Conservation (phyloP, 2,113 vertebrate genomes). For the Hyla sarda region DNA sequence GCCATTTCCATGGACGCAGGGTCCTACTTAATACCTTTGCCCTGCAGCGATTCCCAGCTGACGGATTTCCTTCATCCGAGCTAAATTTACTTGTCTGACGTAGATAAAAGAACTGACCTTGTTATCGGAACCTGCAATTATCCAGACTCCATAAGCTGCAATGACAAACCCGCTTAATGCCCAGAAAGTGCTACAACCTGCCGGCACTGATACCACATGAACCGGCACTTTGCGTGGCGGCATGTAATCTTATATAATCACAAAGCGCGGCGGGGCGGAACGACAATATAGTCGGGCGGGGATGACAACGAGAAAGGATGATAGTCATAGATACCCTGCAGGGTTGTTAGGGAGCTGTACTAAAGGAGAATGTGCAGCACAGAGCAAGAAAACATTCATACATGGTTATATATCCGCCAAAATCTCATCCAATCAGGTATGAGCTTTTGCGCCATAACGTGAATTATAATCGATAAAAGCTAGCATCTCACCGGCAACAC, state of each 20-base stretch:
- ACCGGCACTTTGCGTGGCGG: neutral
- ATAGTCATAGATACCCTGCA: neutral
- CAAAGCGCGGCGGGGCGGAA: neutral
- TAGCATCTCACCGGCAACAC: too few species aligned
- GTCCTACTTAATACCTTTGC: too few species aligned
- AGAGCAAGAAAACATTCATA: neutral
- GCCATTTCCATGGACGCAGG: neutral
- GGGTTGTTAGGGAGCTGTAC: neutral
- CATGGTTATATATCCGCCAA: neutral
- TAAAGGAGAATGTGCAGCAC: neutral
- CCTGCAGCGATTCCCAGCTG: neutral
- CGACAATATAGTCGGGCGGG: neutral
- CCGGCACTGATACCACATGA: neutral
- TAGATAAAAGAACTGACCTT: neutral
- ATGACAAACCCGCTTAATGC: neutral
- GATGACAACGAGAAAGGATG: neutral
- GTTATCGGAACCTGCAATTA: constrained; percentile 2
- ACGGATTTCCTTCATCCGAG: too few species aligned
- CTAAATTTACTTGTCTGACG: neutral
- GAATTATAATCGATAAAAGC: too few species aligned
- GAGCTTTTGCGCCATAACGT: too few species aligned
- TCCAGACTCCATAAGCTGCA: neutral
- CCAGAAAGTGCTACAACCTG: neutral
- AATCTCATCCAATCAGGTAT: neutral
- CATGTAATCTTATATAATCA: neutral